Base-by-base conservation (phyloP, 2,797 vertebrate species). In the Aythya fuligula region DNA sequence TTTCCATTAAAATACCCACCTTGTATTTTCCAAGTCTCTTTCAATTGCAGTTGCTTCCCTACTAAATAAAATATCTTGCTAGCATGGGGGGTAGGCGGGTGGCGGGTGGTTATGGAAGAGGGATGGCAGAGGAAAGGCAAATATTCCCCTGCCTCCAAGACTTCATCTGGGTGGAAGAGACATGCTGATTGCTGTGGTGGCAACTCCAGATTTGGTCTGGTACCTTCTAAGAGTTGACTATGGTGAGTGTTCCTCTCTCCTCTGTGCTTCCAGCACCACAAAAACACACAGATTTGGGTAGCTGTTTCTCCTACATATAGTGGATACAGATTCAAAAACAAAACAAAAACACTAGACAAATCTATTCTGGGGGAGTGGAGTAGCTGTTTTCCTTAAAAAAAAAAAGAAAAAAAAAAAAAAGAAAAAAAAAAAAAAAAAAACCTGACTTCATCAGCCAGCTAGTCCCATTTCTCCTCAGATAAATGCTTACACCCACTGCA, bases 1-100 rank as follows among this genome's bases (percentile, higher is more conserved):
- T 87, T 95, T 77, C 74, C 85, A 73, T 82, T 93, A 71, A 94
- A 91, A 88, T 91, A 94, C 60, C 72, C 87, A 71, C 36, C 64
- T 86, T 4, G 0, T 54, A 45, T 91, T 95, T 95, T 82, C 67
- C 69, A 41, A 74, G 30, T 58, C 34, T 53, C 45, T 85, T 94
- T 85, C 74, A 74, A 62, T 41, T 85, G 78, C 64, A 90, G n/a
- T 45, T 76, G n/a, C 54, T 76, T 66, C 74, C 47, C 75, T 73
- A 53, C 72, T 49, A 74, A 94, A 81, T 78, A 82, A 92, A 91
- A 87, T 38, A 25, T 45, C 38, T 67, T 65, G 32, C 24, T 90
- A 64, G 41, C 56, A n/a, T 69, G 85, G 14, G 3, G 27, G 49
- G 53, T 47, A 3, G 24, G 49, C 57, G 34, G 16, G 27, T 56